A percentile compares a stretch with the other conserved stretches of the same genome.
These are phyloP conservation scores for Pachypanchax playfairii DNA, from an alignment of 2,113 vertebrate species.

Conservation along the genomic window DNA sequence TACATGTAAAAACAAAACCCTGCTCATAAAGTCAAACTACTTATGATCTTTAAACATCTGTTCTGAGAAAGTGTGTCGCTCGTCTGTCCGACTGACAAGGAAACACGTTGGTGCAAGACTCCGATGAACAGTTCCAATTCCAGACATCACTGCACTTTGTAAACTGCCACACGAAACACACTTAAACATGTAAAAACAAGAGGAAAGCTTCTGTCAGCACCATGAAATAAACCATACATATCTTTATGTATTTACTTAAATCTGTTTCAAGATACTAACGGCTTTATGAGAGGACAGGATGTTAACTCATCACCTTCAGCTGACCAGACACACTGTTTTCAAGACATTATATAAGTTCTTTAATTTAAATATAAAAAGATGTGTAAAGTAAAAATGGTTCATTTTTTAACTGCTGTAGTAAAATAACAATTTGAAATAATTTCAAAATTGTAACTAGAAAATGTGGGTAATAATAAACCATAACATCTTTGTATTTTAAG, in stretches of 20 bases:
- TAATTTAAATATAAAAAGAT: too few relatives aligned
- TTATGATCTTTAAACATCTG: conserved; percentile 24
- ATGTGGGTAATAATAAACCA: too few relatives aligned
- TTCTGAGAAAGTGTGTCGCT: conserved; percentile 23
- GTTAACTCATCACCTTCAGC: too few relatives aligned
- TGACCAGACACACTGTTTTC: too few relatives aligned
- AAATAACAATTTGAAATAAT: too few relatives aligned
- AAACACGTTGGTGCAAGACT: neutral
- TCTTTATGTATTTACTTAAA: neutral
- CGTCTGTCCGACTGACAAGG: neutral
- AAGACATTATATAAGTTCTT: too few relatives aligned
- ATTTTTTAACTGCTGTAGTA: too few relatives aligned
- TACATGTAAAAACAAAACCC: conserved; percentile 54
- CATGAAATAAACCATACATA: neutral
- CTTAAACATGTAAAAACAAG: conserved; percentile 9
- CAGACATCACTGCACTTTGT: conserved; percentile 33
- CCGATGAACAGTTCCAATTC: conserved; percentile 18
- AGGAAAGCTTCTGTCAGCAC: conserved; percentile 15
- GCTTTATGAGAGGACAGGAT: too few relatives aligned
- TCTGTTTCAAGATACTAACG: too few relatives aligned
- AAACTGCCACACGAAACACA: conserved; percentile 24
- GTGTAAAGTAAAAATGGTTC: too few relatives aligned
- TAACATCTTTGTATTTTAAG: too few relatives aligned
- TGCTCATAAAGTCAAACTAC: conserved; percentile 31
- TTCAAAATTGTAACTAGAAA: too few relatives aligned